Base-by-base conservation (phyloP, 2,113 vertebrate genomes). In the Microcebus griseorufus region DNA sequence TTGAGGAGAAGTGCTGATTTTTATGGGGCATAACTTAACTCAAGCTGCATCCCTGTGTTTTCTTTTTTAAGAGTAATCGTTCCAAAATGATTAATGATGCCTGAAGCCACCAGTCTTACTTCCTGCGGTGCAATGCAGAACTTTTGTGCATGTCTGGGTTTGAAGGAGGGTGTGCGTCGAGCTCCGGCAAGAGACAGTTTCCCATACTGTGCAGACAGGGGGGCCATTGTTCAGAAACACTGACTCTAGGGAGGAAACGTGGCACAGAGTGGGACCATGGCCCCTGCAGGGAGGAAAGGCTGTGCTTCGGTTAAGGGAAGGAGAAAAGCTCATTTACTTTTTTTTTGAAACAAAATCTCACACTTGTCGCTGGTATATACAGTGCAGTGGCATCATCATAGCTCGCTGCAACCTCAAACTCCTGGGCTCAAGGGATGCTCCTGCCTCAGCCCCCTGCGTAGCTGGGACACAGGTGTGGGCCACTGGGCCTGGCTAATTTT, bases 71-170 rank as follows among this genome's bases (percentile, higher is more conserved):
- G 91, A 81, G 98, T 98, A 98, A 99, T 98, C 92, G 91, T 98
- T 98, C 98, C 34, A 98, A 96, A 98, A 98, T 98, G 97, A 98
- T 98, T 98, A 98, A 98, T 97, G 98, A 94, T 95, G 98, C 98
- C 98, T 97, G 97, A 97, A 98, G 97, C 95, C 97, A 98, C 96
- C 96, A 93, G 96, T 86, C 98, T 96, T 84, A 97, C 96, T 98
- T 99, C 98, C 98, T 98, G 97, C 0, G 32, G 96, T 96, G 96
- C 97, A 85, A 85, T 92, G 95, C 75, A 75, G 97, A 98, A 69
- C 90, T 97, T 97, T 45, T 69, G 80, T 97, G 95, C 97, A 88
- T 80, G 98, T 98, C 98, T 98, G 97, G 97, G 97, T 98, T 97
- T 98, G 97, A 91, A 97, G 97, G 87, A 98, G 93, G 96, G 88